Evolutionary conservation across 2,888 invertebrate genomes (phyloP).

Genomic region (Diplazon laetatorius): DNA sequence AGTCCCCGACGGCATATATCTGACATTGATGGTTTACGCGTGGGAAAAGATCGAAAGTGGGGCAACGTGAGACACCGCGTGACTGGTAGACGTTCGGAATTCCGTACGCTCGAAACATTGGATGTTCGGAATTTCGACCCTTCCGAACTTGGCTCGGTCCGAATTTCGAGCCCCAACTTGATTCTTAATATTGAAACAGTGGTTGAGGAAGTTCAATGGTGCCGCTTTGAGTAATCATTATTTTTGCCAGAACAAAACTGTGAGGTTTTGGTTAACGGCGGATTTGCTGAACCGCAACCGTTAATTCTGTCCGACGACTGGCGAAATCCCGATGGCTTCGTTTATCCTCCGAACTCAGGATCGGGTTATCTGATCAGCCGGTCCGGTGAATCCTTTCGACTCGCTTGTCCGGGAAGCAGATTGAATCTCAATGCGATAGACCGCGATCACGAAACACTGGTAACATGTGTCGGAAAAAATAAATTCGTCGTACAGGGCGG

Average conservation of each 20-base stretch:
- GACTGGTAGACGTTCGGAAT: no score
- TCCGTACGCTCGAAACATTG: no score
- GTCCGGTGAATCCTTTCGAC: conserved; percentile 56
- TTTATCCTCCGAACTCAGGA: conserved; percentile 55
- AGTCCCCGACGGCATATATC: no score
- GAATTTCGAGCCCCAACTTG: no score
- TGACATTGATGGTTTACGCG: no score
- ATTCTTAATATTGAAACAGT: not conserved
- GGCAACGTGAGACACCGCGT: no score
- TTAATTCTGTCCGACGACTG: conserved; percentile 54
- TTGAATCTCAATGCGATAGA: conserved; percentile 18
- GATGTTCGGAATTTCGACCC: no score
- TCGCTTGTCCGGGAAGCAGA: conserved; percentile 61
- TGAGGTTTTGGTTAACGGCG: conserved; percentile 56
- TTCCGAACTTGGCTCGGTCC: no score
- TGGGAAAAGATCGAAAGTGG: no score
- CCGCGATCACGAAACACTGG: conserved; percentile 41
- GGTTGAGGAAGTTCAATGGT: not conserved
- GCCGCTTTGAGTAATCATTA: not conserved
- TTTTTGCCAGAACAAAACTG: conserved; percentile 47
- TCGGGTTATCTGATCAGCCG: conserved; percentile 19
- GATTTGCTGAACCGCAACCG: conserved; percentile 59
- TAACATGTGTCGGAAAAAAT: conserved; percentile 60
- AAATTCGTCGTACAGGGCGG: conserved; percentile 29
- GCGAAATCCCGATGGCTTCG: conserved; percentile 29